Evolutionary conservation across 2,113 vertebrate genomes (phyloP).

Genomic region (Spheniscus mendiculus): DNA sequence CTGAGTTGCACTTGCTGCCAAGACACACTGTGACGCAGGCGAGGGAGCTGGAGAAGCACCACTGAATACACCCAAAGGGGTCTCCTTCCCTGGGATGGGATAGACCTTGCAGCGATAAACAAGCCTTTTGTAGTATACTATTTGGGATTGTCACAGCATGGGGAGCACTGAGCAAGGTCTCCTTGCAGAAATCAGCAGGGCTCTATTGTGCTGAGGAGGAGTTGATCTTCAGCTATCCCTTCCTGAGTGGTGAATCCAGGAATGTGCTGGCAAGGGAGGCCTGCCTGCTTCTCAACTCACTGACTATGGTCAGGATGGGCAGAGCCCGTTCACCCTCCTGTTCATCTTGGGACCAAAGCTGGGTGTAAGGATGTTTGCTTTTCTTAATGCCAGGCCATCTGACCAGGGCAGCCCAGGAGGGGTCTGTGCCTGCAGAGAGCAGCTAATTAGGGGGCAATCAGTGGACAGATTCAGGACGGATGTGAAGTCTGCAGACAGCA

Average conservation of each 20-base stretch:
- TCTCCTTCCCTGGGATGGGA: neutral
- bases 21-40: fast-evolving
- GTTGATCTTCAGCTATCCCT: neutral
- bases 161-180: neutral
- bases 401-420: neutral
- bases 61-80: neutral
- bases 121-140: neutral
- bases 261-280: fast-evolving
- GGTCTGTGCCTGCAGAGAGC: neutral
- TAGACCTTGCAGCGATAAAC: neutral
- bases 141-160: neutral
- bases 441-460: neutral
- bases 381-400: neutral
- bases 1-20: neutral
- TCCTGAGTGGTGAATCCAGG: neutral
- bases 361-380: neutral
- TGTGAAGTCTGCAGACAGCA: neutral
- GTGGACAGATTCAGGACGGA: neutral
- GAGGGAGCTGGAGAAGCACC: neutral
- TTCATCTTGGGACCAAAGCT: neutral
- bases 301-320: neutral
- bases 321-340: neutral
- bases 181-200: neutral
- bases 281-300: neutral
- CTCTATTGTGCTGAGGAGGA: neutral